A percentile compares a stretch with the other conserved stretches of the same genome.
These are phyloP conservation scores for Myotis myotis DNA, from an alignment of 2,797 vertebrate species.

Conservation along the genomic window DNA sequence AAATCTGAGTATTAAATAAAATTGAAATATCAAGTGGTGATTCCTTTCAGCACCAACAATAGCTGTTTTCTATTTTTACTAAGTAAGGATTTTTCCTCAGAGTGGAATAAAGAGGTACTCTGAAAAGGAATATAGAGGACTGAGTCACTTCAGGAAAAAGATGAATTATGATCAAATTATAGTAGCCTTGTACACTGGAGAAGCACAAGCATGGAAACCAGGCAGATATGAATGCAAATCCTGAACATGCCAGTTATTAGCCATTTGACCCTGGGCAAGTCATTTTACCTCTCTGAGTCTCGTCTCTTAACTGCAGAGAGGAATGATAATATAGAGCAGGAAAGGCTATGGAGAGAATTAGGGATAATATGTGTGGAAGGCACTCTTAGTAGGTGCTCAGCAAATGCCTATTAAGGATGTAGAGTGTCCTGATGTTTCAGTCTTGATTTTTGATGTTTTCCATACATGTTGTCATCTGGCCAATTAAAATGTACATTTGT, in stretches of 20 bases:
- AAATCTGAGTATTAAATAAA: not conserved
- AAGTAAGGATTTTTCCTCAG: not conserved
- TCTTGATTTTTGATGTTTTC: conserved; percentile 8
- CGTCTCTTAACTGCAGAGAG: not conserved
- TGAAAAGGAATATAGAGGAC: not conserved
- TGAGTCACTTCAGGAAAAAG: not conserved
- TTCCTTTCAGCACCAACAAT: not conserved
- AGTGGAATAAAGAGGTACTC: not conserved
- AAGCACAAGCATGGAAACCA: not conserved
- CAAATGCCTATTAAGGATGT: not conserved
- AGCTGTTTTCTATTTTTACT: not conserved
- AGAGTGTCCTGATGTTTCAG: not conserved
- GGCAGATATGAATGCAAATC: not conserved
- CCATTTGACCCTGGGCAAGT: not conserved
- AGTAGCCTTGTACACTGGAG: not conserved
- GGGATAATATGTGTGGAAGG: not conserved
- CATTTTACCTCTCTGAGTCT: not conserved
- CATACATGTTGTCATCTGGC: not conserved
- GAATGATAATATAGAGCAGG: not conserved
- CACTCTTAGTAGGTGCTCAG: not conserved
- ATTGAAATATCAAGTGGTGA: not conserved
- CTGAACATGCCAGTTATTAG: not conserved
- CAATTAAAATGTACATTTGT: not conserved
- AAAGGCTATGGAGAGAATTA: not conserved
- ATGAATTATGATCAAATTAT: not conserved